Base-by-base conservation (phyloP, 1,140 invertebrate genomes). In the Drosophila pseudoobscura region DNA sequence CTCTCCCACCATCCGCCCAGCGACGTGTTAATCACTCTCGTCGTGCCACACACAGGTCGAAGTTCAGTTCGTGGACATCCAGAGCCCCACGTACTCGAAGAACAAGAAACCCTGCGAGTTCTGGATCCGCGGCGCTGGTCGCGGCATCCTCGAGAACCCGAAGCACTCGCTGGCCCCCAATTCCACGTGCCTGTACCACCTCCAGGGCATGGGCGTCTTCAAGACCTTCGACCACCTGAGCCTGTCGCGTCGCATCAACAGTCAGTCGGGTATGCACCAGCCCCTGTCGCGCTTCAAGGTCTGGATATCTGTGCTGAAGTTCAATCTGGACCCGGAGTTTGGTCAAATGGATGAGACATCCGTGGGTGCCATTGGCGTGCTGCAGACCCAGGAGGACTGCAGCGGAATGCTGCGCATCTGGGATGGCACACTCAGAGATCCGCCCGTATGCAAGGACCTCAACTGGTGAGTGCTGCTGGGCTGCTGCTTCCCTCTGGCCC, bases 261-360 rank as follows among this genome's bases (percentile, higher is more conserved):
- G 78, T 2, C 83, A 90, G 44, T 73, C 84, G 5, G 73, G 78
- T 0, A 47, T 82, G 55, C 88, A 91, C 58, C 84, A 80, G 6
- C 85, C 90, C 0, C 45, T 89, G 4, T 94, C 92, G 46, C 93
- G 96, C 61, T 97, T 96, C 83, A 94, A 95, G 65, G 95, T 97
- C 0, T 97, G 96, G 97, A 93, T 97, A 63, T 97, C 96, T 1
- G 95, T 97, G 51, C 93, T 97, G 53, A 97, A 97, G 92, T 97
- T 97, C 91, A 95, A 97, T 92, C 64, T 91, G 56, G 85, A 90
- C 60, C 91, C 89, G 6, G 85, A 90, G 35, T 91, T 91, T n/a
- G 91, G 90, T 0, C 71, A 83, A 13, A 80, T 90, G 5, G 85
- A 91, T 75, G 95, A 96, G 75, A 87, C 82, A 0, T 91, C 93